Base-by-base conservation (phyloP, 2,113 vertebrate species). In the Oxyura jamaicensis region DNA sequence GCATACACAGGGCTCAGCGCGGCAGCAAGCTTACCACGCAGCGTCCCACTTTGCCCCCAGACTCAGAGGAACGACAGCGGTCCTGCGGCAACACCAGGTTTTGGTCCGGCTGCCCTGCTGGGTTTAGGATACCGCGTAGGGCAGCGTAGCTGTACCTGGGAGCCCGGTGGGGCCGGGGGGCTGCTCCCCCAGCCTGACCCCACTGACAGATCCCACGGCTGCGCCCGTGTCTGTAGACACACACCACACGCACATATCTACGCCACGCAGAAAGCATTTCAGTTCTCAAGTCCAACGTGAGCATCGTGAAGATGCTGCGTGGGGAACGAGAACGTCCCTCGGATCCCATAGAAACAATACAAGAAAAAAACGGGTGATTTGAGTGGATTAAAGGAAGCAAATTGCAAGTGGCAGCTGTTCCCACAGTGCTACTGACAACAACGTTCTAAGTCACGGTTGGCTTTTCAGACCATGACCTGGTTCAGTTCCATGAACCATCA, bases 181-280 rank as follows among this genome's bases (percentile, higher is more conserved):
- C 41, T 52, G 81, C 68, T 36, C 10, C 62, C 2, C 8, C 22
- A 4, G 52, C 16, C 56, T 29, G 25, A 8, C 0, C 3, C 18
- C 15, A 39, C 42, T 59, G 36, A 42, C 18, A 3, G 31, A 29
- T n/a, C 48, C 1, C 69, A 6, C 29, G 31, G 36, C 15, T 0
- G 55, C 68, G 20, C 42, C 19, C 0, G 35, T 28, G n/a, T n/a
- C 0, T 26, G 20, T 13, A 8, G 3, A 35, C 31, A 25, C 13
- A 14, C 25, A 39, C 55, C 0, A 0, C 58, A 41, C 0, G 35
- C 84, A 41, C 33, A 15, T 0, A 48, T 0, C 53, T 0, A 35
- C 3, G n/a, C 25, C 5, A 16, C 0, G 1, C 59, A 74, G 41
- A n/a, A 19, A 60, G 21, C 17, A 18, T 11, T 39, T 5, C 1